These are phyloP conservation scores for Malacoraja senta DNA, from an alignment of 2,797 vertebrate species.

Conservation along the genomic window DNA sequence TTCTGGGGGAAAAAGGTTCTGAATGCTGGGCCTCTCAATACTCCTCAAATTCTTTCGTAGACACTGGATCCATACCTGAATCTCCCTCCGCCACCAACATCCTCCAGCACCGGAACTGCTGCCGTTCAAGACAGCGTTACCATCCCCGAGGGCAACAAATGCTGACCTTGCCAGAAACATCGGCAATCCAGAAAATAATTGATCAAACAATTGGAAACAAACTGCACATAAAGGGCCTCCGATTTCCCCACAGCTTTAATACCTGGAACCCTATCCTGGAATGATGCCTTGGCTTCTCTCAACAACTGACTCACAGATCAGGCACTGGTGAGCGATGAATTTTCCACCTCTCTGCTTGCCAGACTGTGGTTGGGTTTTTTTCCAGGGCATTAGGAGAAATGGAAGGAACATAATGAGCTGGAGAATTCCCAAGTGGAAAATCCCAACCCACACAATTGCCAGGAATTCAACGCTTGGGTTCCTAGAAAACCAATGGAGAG, in stretches of 20 bases:
- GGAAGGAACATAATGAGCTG: not conserved
- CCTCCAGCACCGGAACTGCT: too few relatives aligned
- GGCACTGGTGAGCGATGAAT: not conserved
- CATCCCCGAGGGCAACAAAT: too few relatives aligned
- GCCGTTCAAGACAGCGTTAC: too few relatives aligned
- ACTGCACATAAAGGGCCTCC: not conserved
- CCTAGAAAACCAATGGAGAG: not conserved
- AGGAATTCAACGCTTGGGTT: not conserved
- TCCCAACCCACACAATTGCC: not conserved
- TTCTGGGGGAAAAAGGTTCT: too few relatives aligned
- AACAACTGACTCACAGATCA: not conserved
- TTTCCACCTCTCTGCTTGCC: not conserved
- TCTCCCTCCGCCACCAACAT: too few relatives aligned
- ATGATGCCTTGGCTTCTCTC: not conserved
- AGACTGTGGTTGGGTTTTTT: not conserved
- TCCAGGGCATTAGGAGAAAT: not conserved
- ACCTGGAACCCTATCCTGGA: not conserved
- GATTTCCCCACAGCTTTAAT: not conserved
- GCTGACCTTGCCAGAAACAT: too few relatives aligned
- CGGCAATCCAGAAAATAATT: too few relatives aligned
- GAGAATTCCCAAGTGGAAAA: not conserved
- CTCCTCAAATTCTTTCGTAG: too few relatives aligned
- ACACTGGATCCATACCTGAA: too few relatives aligned
- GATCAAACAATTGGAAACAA: too few relatives aligned
- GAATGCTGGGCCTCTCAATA: too few relatives aligned